Base-by-base conservation (phyloP, 2,113 vertebrate species). In the Pholis gunnellus region DNA sequence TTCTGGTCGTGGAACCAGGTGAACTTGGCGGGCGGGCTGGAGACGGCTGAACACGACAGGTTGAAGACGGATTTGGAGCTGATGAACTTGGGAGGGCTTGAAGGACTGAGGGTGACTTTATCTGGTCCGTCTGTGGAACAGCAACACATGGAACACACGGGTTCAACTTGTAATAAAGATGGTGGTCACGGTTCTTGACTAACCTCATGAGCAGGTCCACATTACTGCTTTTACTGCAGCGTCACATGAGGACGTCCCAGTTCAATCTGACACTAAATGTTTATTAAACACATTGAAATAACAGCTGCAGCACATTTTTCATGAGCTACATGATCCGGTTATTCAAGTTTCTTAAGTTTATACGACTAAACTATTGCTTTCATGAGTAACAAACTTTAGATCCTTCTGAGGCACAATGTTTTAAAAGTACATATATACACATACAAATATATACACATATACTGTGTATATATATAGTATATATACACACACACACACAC, bases 71-170 rank as follows among this genome's bases (percentile, higher is more conserved):
- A 87, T 1, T 86, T 87, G 18, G 82, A 46, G 10, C 1, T 2
- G 10, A 93, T 4, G 34, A 71, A 60, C 3, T 1, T 0, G 0
- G 17, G 6, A 1, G 9, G 0, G 0, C 44, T 76, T 0, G 11
- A 0, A 5, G 87, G 66, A 0, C 1, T 69, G 69, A 92, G 22
- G 18, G 3, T 9, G 52, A 92, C 52, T 0, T 8, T 3, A 0
- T 95, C 95, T 0, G 95, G 95, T 38, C 95, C 95, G 17, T 94
- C 95, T 96, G 82, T 38, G 78, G 68, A 77, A 40, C 18, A 27
- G 17, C 18, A 31, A 29, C 22, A 74, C 8, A 25, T 1, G 48
- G 20, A 54, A 9, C n/a, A n/a, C n/a, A 54, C 8, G 31, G 0
- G 54, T 9, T 22, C 17, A 59, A 9, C 17, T 18, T 50, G 38